phyloP scores from a whole-genome alignment of 2,113 vertebrate species.

The Sylvietta virens region DNA sequence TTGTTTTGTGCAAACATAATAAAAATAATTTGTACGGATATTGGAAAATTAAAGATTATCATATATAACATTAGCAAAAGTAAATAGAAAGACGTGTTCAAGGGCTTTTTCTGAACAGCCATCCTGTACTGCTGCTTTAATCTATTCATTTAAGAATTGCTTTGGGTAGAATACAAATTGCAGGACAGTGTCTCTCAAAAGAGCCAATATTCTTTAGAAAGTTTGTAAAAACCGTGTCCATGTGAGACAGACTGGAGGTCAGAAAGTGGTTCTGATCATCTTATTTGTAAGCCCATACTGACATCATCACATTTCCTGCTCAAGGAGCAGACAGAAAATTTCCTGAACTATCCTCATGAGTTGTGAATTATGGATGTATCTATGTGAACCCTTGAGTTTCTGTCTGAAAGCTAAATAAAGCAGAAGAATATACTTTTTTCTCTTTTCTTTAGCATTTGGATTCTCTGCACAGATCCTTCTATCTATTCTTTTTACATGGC shows the following conservation, averaged over 20 bases:
- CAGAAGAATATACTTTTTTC: not conserved
- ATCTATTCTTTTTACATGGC: not conserved
- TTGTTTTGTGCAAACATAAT: not conserved
- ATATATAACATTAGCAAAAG: not conserved
- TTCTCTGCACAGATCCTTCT: not conserved
- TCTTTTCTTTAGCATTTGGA: not conserved
- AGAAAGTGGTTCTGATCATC: fast-evolving
- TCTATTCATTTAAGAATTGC: not conserved
- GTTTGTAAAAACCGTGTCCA: not conserved
- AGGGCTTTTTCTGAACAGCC: not conserved
- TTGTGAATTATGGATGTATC: conserved; percentile 42
- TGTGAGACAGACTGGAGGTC: not conserved
- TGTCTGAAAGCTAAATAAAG: conserved; percentile 36
- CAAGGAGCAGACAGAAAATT: not conserved
- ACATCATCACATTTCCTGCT: not conserved
- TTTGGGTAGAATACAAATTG: not conserved
- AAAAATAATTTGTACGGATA: not conserved
- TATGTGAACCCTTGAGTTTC: not conserved
- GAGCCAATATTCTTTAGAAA: not conserved
- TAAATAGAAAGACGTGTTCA: not conserved
- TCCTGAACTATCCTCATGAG: not conserved
- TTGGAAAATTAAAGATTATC: not conserved
- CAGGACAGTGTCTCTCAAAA: not conserved
- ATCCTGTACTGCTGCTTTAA: not conserved
- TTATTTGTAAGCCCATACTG: not conserved